Evolutionary conservation across 1,140 invertebrate species (phyloP).

Genomic region (Mercenaria mercenaria): DNA sequence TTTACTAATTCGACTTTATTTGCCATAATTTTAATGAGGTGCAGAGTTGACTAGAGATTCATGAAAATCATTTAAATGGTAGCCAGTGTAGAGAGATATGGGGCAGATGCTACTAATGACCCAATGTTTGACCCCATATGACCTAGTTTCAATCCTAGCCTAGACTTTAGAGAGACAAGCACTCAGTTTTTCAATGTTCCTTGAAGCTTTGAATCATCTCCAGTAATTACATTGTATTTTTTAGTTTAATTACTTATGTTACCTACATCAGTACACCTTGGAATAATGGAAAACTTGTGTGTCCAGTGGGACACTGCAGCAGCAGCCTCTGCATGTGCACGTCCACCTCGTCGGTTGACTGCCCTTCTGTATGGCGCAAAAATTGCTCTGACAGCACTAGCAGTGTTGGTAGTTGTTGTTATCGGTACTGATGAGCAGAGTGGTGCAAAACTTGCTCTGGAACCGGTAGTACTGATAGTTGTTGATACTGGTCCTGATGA

Average conservation of each 20-base stretch:
- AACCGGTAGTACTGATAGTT: neutral
- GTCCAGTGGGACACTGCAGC: neutral
- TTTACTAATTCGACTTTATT: too few species aligned
- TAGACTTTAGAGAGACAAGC: conserved; percentile 28
- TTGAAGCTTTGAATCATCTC: conserved; percentile 2
- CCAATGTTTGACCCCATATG: too few species aligned
- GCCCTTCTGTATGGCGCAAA: conserved; percentile 14
- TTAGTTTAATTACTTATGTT: neutral
- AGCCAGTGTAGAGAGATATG: too few species aligned
- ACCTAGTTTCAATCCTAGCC: neutral
- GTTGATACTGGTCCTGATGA: neutral
- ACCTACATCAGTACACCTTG: conserved; percentile 10
- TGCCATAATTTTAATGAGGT: too few species aligned
- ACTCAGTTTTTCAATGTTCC: neutral
- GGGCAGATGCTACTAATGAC: too few species aligned
- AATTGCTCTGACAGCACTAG: neutral
- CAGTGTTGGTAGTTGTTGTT: conserved; percentile 10
- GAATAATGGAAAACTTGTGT: neutral
- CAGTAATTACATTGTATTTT: neutral
- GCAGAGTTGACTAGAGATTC: too few species aligned
- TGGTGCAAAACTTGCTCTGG: neutral
- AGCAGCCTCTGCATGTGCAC: neutral
- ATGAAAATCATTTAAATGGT: too few species aligned
- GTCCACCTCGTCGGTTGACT: neutral
- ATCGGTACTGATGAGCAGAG: neutral